A percentile compares a stretch with the other conserved stretches of the same genome.
These are phyloP conservation scores for Elachura formosa DNA, from an alignment of 2,113 vertebrate genomes.

Conservation along the genomic window DNA sequence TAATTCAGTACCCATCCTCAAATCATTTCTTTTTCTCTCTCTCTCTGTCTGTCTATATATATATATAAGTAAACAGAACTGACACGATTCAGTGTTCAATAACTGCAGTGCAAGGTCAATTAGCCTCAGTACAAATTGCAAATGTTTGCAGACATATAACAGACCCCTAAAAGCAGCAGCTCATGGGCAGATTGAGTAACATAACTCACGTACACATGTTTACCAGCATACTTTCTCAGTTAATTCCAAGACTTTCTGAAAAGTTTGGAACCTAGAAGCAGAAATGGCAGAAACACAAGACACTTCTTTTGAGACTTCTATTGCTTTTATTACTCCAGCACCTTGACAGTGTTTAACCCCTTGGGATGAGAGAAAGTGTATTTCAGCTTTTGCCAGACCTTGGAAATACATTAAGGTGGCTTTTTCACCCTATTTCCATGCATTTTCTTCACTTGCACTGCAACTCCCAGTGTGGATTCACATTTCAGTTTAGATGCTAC, in stretches of 20 bases:
- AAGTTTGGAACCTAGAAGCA: not conserved
- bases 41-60: not conserved
- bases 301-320: not conserved
- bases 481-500: not conserved
- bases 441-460: not conserved
- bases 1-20: not conserved
- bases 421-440: not conserved
- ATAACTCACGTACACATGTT: not conserved
- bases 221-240: not conserved
- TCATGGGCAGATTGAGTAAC: not conserved
- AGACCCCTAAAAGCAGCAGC: not conserved
- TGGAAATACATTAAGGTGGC: not conserved
- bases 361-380: not conserved
- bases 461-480: not conserved
- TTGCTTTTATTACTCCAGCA: not conserved
- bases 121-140: not conserved
- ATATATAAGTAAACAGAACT: not conserved
- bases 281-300: not conserved
- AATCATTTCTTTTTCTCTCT: not conserved
- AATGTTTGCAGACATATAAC: not conserved
- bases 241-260: not conserved
- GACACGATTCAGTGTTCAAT: not conserved
- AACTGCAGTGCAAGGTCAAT: slow-evolving; percentile 3
- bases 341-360: not conserved
- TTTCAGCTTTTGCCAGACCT: not conserved